Evolutionary conservation across 2,888 invertebrate genomes (phyloP), one percentile per base, ranked within the genome.

Genomic region (Lampropteryx suffumata): DNA sequence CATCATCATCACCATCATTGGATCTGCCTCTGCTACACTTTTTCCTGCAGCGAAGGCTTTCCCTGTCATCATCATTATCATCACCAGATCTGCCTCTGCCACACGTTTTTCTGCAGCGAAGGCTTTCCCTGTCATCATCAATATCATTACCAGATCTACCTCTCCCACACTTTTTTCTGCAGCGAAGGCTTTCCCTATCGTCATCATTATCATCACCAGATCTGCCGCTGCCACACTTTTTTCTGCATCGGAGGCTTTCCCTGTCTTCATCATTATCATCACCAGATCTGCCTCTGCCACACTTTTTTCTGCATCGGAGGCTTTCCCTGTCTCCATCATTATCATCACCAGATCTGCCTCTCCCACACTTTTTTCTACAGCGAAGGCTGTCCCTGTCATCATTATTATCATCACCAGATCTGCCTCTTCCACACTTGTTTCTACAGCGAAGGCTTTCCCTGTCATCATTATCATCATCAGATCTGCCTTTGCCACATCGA

Each of bases 31-130:
- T 2, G 1, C 32, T 13, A 8, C 33, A 33, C 4, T 17, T 2
- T 2, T n/a, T n/a, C n/a, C 17, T 33, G 17, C 33, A 33, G 1
- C 33, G 39, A 24, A 52, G 32, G n/a, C 40, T 21, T 2, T 11
- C 2, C 10, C 27, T 28, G 9, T 11, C 17, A 21, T 11, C 10
- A n/a, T 35, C 17, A 21, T 40, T n/a, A 14, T 8, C 44, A 39
- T 46, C 46, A 26, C 44, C 21, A 17, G 48, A 40, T 4, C 47
- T 13, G 4, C 32, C n/a, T 4, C 11, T 26, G 1, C 24, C 43
- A 21, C 29, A 11, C 10, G 28, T 2, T 44, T 17, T 17, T 34
- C 24, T 33, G 33, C 42, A 43, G 5, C 26, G 13, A 26, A 43
- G 26, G 12, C 13, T 7, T 24, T 24, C 4, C 17, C 17, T 17